Evolutionary conservation across 2,113 vertebrate genomes (phyloP).

Genomic region (Myrmecophaga tridactyla): DNA sequence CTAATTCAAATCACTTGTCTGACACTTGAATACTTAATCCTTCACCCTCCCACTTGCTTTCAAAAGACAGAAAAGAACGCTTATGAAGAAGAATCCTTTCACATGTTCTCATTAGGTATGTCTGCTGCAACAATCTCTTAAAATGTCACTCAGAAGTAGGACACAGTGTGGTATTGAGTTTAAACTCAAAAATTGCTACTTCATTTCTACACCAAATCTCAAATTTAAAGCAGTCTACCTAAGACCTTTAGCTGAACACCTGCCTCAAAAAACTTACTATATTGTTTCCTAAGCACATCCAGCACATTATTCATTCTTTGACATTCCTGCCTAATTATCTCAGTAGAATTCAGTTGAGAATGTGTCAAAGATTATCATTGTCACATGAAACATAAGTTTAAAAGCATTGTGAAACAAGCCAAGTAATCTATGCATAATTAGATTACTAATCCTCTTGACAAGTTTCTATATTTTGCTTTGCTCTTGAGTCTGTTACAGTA

Average conservation of each 20-base stretch:
- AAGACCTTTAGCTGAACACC: constrained; percentile 27
- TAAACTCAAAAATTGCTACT: constrained; percentile 15
- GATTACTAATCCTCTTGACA: background rate
- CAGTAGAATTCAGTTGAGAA: constrained; percentile 4
- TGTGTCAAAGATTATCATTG: background rate
- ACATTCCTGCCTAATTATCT: background rate
- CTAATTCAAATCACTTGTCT: background rate
- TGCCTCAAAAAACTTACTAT: background rate
- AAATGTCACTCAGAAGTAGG: constrained; percentile 7
- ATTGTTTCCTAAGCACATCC: constrained; percentile 41
- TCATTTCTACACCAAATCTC: constrained; percentile 46
- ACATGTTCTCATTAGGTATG: background rate
- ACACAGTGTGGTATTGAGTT: background rate
- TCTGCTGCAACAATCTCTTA: constrained; percentile 15
- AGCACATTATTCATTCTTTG: constrained; percentile 14
- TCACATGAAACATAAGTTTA: background rate
- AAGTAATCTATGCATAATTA: background rate
- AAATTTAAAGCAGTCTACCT: constrained; percentile 24
- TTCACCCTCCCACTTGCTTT: background rate
- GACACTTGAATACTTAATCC: background rate
- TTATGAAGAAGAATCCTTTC: constrained; percentile 20
- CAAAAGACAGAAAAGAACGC: constrained; percentile 12
- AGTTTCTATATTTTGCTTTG: background rate
- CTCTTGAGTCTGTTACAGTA: background rate
- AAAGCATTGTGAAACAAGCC: background rate